Conservation (phyloP, 30 jellyfish, hydroid and myxozoan genomes). For the Sanderia malayensis region DNA sequence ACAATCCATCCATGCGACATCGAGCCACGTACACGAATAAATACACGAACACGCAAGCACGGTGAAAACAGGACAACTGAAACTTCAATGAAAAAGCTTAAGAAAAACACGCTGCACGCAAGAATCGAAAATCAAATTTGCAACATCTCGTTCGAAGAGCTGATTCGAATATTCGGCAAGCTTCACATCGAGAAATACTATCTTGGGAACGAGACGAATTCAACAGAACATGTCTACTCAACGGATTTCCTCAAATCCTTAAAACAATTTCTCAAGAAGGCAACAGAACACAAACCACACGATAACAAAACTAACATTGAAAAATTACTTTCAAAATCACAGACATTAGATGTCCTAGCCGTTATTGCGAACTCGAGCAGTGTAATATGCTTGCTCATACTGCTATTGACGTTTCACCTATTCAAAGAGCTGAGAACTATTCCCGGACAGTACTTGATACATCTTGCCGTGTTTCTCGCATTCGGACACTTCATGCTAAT, state of each 20-base stretch:
- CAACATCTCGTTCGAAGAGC: neutral
- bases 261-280: neutral
- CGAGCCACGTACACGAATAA: too few species aligned
- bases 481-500: conserved; percentile 27
- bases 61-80: too few species aligned
- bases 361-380: conserved; percentile 35
- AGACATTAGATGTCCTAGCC: neutral
- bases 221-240: neutral
- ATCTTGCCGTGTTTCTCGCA: conserved; percentile 9
- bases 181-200: neutral
- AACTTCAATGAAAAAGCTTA: too few species aligned
- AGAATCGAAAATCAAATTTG: too few species aligned
- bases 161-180: neutral
- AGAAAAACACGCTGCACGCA: too few species aligned
- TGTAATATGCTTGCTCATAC: conserved; percentile 14
- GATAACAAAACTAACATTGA: neutral
- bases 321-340: neutral
- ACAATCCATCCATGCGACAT: too few species aligned
- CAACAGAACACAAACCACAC: neutral
- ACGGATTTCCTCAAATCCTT: conserved; percentile 24
- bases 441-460: conserved; percentile 42
- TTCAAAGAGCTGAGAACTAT: conserved; percentile 34
- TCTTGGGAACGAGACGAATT: too few species aligned
- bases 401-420: neutral
- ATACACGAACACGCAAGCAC: too few species aligned